Percentiles rank a stretch among this genome's conserved stretches.
These are phyloP conservation scores for Heliothis subflexa DNA, from an alignment of 1,140 invertebrate species.

Conservation along the genomic window DNA sequence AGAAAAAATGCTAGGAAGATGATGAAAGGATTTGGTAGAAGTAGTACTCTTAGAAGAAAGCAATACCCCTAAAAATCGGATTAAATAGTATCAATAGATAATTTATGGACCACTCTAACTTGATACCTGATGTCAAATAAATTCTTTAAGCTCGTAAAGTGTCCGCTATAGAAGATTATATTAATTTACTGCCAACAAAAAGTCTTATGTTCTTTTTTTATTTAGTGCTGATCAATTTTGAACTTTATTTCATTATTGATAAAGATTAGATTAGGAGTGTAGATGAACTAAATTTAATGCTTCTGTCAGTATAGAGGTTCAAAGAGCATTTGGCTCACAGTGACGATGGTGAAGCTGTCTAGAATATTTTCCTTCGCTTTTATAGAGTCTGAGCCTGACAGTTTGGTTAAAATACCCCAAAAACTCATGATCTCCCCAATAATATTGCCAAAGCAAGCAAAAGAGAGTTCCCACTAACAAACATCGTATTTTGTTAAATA, in stretches of 20 bases:
- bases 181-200: slow-evolving; percentile 43
- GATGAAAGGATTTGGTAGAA: too few species aligned
- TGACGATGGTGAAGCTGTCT: background rate
- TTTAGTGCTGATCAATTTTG: background rate
- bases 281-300: slow-evolving; percentile 15
- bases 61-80: background rate
- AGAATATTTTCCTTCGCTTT: too few species aligned
- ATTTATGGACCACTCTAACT: slow-evolving; percentile 39
- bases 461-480: background rate
- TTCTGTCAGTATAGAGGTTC: slow-evolving; percentile 7
- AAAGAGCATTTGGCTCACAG: background rate
- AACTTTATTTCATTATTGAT: background rate
- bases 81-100: slow-evolving; percentile 40
- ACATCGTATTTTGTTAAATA: slow-evolving; percentile 1
- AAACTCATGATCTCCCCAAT: background rate
- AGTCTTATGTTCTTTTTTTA: slow-evolving; percentile 28
- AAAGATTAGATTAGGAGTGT: background rate
- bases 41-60: background rate
- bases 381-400: too few species aligned
- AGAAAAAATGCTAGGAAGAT: too few species aligned
- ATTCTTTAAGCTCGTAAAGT: slow-evolving; percentile 30
- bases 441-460: background rate
- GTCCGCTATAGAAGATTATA: slow-evolving; percentile 36
- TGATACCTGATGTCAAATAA: slow-evolving; percentile 37
- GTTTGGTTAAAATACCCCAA: background rate